Evolutionary conservation across 2,888 invertebrate species (phyloP).

Genomic region (Eupithecia exiguata): DNA sequence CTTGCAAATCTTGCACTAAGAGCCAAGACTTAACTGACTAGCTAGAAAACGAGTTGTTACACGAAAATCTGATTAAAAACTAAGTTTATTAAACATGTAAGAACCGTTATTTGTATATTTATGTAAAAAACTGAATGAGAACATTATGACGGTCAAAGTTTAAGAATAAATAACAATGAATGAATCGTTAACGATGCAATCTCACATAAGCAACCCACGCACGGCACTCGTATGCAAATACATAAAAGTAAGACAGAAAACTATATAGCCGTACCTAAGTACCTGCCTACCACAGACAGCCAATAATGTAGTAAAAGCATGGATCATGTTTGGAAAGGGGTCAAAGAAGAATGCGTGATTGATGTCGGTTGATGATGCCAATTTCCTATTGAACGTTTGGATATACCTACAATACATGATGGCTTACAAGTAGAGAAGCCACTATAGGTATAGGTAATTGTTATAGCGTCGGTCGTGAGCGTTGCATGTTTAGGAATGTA

Average conservation of each 20-base stretch:
- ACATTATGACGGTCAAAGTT: constrained; percentile 27
- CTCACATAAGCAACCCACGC: constrained; percentile 28
- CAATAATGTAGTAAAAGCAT: constrained; percentile 41
- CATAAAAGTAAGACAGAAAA: constrained; percentile 19
- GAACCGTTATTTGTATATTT: constrained; percentile 16
- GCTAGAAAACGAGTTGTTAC: constrained; percentile 46
- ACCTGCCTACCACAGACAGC: constrained; percentile 15
- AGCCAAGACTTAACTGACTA: constrained; percentile 59
- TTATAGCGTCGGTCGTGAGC: constrained; percentile 3
- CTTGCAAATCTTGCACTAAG: constrained; percentile 45
- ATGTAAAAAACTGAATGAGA: constrained; percentile 32
- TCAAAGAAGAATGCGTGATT: constrained; percentile 67
- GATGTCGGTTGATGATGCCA: constrained; percentile 72
- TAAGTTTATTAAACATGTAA: not conserved
- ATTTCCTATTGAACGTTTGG: constrained; percentile 64
- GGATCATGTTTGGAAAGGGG: constrained; percentile 52
- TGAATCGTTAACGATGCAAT: constrained; percentile 28
- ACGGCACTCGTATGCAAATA: constrained; percentile 18
- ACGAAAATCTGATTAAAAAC: constrained; percentile 33
- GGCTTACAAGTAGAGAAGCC: not conserved
- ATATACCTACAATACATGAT: constrained; percentile 1
- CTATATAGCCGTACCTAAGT: not conserved
- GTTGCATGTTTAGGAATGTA: constrained; percentile 19
- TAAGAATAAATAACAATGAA: constrained; percentile 29
- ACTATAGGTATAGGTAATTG: not conserved